Evolutionary conservation across 2,797 vertebrate species (phyloP).

Genomic region (Gymnopithys bicolor): DNA sequence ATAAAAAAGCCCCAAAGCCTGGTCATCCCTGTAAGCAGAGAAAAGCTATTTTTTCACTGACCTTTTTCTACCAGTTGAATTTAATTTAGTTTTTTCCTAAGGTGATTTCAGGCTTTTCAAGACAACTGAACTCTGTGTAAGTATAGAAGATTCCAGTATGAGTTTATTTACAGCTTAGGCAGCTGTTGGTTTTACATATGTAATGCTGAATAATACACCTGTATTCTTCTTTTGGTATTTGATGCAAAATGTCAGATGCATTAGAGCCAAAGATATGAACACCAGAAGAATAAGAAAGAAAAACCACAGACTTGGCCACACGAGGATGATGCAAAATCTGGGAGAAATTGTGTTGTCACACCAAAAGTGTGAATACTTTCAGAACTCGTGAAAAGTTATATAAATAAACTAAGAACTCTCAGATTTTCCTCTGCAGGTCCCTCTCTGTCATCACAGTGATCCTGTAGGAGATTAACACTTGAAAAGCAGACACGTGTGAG

Average conservation of each 20-base stretch:
- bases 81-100: conserved; percentile 26
- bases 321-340: not conserved
- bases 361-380: not conserved
- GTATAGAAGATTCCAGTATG: not conserved
- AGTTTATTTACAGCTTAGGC: not conserved
- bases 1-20: not conserved
- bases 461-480: not conserved
- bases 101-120: not conserved
- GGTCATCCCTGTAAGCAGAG: not conserved
- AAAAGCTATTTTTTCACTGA: conserved; percentile 14
- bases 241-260: not conserved
- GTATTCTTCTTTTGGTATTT: not conserved
- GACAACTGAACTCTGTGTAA: not conserved
- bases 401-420: not conserved
- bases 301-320: not conserved
- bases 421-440: not conserved
- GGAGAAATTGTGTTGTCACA: not conserved
- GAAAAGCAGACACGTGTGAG: rapidly evolving
- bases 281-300: not conserved
- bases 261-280: not conserved
- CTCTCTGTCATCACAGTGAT: not conserved
- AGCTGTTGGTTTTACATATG: not conserved
- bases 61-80: not conserved
- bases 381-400: not conserved
- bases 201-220: not conserved